phyloP scores from a whole-genome alignment of 1,140 invertebrate species.

The Trichogramma pretiosum region DNA sequence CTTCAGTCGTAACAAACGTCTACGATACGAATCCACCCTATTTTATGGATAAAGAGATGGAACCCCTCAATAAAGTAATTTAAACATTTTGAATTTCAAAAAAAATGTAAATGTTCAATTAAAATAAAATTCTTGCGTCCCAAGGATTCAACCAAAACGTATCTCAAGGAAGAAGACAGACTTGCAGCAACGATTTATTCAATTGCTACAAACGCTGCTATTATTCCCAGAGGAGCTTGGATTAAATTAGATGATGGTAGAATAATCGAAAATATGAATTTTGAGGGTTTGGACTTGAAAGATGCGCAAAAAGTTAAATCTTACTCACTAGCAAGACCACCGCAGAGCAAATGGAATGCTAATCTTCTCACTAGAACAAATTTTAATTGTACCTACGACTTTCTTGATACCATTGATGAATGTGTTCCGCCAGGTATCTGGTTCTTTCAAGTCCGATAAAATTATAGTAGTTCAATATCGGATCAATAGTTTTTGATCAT shows the following conservation, averaged over 20 bases:
- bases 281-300: constrained; percentile 51
- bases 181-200: constrained; percentile 57
- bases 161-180: constrained; percentile 69
- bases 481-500: no score
- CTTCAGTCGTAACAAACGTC: constrained; percentile 45
- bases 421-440: constrained; percentile 51
- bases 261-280: constrained; percentile 57
- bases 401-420: constrained; percentile 61
- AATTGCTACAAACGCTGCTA: constrained; percentile 58
- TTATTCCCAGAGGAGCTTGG: constrained; percentile 63
- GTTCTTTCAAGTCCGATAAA: no score
- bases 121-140: background rate
- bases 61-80: constrained; percentile 22
- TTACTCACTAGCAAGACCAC: constrained; percentile 58
- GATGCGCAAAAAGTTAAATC: constrained; percentile 57
- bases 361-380: constrained; percentile 61
- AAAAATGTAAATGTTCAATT: no score
- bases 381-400: constrained; percentile 71
- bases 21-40: constrained; percentile 39
- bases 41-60: constrained; percentile 23
- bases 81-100: no score
- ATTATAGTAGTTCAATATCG: no score
- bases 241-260: constrained; percentile 57
- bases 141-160: constrained; percentile 27
- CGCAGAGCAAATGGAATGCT: constrained; percentile 59